phyloP scores from a whole-genome alignment of 37 sponge, comb jelly and placozoan species.

The Cliona cf. orientalis region DNA sequence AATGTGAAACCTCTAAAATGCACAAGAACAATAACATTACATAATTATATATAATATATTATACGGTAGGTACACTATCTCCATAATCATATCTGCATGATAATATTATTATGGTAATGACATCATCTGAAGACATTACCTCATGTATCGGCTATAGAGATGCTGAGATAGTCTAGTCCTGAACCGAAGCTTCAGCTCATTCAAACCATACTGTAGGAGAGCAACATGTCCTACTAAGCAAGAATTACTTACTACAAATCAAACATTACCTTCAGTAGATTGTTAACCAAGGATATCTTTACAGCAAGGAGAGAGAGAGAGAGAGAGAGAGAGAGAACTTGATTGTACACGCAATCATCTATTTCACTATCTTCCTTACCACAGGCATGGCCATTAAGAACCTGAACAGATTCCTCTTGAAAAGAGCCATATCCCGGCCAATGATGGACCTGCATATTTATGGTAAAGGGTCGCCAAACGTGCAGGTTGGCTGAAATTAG shows the following conservation, averaged over 20 bases:
- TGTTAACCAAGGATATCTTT: conserved; percentile 76
- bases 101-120: background rate
- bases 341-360: conserved; percentile 20
- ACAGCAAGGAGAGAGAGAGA: background rate
- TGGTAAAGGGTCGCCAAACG: no score
- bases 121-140: conserved; percentile 21
- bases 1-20: conserved; percentile 79
- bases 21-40: background rate
- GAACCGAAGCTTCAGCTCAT: conserved; percentile 87
- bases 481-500: background rate
- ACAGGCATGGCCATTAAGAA: conserved; percentile 91
- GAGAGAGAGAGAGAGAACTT: background rate
- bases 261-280: conserved; percentile 62
- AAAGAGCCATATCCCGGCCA: conserved; percentile 54
- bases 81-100: background rate
- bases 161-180: conserved; percentile 70
- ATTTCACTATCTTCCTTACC: no score
- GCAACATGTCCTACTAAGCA: background rate
- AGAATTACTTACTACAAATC: background rate
- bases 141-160: conserved; percentile 79
- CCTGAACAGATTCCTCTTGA: conserved; percentile 62
- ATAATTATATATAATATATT: background rate
- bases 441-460: conserved; percentile 77
- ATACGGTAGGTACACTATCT: background rate
- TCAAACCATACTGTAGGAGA: conserved; percentile 77